These are phyloP conservation scores for Andrena dorsata DNA, from an alignment of 2,888 invertebrate genomes.

Conservation along the genomic window DNA sequence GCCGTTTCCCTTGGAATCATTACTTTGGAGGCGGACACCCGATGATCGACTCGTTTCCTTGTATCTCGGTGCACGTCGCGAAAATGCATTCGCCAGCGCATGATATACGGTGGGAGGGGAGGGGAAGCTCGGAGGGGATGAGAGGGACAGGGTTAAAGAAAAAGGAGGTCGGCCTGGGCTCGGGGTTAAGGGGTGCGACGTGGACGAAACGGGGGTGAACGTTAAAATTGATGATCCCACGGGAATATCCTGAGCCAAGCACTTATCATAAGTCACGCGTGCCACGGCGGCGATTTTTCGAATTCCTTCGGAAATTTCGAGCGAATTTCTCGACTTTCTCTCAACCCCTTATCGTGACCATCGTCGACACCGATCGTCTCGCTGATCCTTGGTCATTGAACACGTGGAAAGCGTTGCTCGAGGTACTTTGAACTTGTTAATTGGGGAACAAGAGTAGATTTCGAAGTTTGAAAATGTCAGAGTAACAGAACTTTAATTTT, in stretches of 20 bases:
- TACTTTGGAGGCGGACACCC: constrained; percentile 9
- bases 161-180: constrained; percentile 56
- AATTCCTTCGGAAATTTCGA: constrained; percentile 58
- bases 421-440: too few relatives aligned
- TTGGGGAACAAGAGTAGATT: too few relatives aligned
- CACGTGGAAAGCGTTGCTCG: too few relatives aligned
- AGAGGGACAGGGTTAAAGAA: constrained; percentile 36
- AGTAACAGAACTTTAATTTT: too few relatives aligned
- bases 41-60: constrained; percentile 44
- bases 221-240: constrained; percentile 71
- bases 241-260: constrained; percentile 67
- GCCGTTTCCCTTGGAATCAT: constrained; percentile 22
- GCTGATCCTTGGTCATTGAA: too few relatives aligned
- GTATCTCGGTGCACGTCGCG: constrained; percentile 43
- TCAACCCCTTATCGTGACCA: neutral
- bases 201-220: constrained; percentile 56
- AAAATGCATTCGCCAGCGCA: constrained; percentile 57
- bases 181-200: constrained; percentile 45
- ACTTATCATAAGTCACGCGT: constrained; percentile 73
- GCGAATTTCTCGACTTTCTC: constrained; percentile 9
- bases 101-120: constrained; percentile 54
- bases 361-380: neutral
- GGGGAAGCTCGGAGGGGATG: neutral
- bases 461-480: too few relatives aligned
- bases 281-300: constrained; percentile 67